Evolutionary conservation across 2,888 invertebrate genomes (phyloP), one percentile per base, ranked within the genome.

Genomic region (Apamea epomidion): DNA sequence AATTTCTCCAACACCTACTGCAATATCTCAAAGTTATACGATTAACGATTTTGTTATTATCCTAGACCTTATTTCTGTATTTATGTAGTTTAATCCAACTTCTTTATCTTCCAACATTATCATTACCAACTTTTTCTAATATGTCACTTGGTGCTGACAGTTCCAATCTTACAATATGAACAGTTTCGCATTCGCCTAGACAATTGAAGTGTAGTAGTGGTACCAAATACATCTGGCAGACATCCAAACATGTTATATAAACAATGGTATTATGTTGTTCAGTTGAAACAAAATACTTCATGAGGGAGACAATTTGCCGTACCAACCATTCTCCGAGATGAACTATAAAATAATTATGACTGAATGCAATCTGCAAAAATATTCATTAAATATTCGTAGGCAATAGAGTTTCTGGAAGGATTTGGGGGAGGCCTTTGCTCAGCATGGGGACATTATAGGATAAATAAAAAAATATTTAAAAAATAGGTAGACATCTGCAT

Each of bases 221-320:
- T 72, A 58, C 51, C 70, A 84, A 82, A 84, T 78, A 84, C 67
- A 76, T 77, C 80, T 90, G 90, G 90, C 90, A 78, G n/a, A 70
- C 76, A 81, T 83, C 90, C 90, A 90, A 87, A 85, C 68, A 83
- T 81, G 67, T 80, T 81, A 80, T 81, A 84, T 84, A 85, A 80
- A 84, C 78, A 90, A 82, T 76, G 72, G 69, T 83, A 77, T 82
- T 82, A 58, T 80, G 71, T 83, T 80, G 68, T 74, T 75, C 60
- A 51, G 76, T 80, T 82, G 68, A 81, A 75, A 81, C 32, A 74
- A 76, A 80, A 85, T 84, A 82, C 73, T 80, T 81, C 80, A 76
- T 58, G 18, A 54, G 51, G 71, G 74, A 62, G 60, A 76, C 70
- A 78, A 76, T 76, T 76, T 82, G 51, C 67, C 25, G 37, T 82